These are phyloP conservation scores for Taurulus bubalis DNA, from an alignment of 2,113 vertebrate species.

Conservation along the genomic window DNA sequence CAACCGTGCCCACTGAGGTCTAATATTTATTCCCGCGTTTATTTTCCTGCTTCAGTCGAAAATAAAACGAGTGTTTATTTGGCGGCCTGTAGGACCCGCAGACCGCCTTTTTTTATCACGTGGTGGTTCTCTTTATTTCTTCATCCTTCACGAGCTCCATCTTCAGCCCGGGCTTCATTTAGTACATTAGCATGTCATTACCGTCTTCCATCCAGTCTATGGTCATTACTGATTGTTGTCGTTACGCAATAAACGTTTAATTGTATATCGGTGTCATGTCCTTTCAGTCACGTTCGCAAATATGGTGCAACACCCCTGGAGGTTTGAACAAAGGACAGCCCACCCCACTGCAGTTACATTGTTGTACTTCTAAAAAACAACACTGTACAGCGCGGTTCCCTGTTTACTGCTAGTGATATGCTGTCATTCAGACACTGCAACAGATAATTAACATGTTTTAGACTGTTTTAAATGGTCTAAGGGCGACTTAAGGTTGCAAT, in stretches of 20 bases:
- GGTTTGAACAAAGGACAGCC: not conserved
- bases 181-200: conserved; percentile 2
- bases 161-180: not conserved
- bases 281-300: not conserved
- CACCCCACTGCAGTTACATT: too few species aligned
- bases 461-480: too few species aligned
- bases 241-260: conserved; percentile 26
- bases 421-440: too few species aligned
- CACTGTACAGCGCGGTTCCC: too few species aligned
- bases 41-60: not conserved
- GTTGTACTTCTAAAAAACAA: too few species aligned
- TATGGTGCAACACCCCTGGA: too few species aligned
- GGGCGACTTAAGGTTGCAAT: too few species aligned
- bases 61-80: not conserved
- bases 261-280: not conserved
- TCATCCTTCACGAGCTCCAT: not conserved
- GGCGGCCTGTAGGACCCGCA: not conserved
- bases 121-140: not conserved
- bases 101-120: not conserved
- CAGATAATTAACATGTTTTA: too few species aligned
- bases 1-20: not conserved
- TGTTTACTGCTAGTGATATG: too few species aligned
- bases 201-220: not conserved
- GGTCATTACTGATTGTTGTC: conserved; percentile 17
- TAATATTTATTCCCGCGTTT: too few species aligned